Evolutionary conservation across 2,797 vertebrate species (phyloP), one percentile per base, ranked within the genome.

Genomic region (Champsocephalus gunnari): DNA sequence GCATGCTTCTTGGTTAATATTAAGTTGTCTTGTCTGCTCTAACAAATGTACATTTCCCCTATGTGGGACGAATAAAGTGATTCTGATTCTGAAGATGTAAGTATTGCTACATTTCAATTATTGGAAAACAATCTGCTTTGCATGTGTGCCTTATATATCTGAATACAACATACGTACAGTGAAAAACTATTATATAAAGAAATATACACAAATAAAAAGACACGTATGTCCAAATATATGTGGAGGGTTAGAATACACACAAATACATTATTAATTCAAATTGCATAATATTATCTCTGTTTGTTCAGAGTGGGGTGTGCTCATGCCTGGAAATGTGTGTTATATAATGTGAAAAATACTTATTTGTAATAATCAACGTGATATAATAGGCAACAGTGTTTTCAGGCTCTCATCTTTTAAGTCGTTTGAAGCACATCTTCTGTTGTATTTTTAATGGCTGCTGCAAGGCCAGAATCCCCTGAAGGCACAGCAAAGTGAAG

Each of bases 371-470:
- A 84, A 87, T 88, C 84, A 82, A 61, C 16, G 65, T 38, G 74
- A 82, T 58, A 84, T 77, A 59, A 73, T 73, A 80, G 86, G 76
- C 80, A 63, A 9, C 34, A 38, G 34, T 38, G 34, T 38, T 38
- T 38, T 38, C 34, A 80, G 86, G 76, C 81, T 80, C 75, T 80
- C 75, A 68, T 90, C 79, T 74, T 73, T 56, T 75, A 71, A 81
- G 79, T 83, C 84, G 85, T 90, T 90, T 90, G 73, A 91, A 90
- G 88, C 80, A 71, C 34, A 4, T 87, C 84, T 75, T 90, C 76
- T 90, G 87, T 91, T 92, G 88, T 87, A 90, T 89, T 88, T 91
- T 86, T 87, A 91, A 91, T 91, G 89, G 64, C 69, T 68, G 81
- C 83, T 77, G 80, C 73, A 21, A 80, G 79, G 81, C 75, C 49